Percentiles rank a stretch among this genome's conserved stretches.
These are phyloP conservation scores for Sorex maritimensis DNA, from an alignment of 2,797 vertebrate species.

Conservation along the genomic window DNA sequence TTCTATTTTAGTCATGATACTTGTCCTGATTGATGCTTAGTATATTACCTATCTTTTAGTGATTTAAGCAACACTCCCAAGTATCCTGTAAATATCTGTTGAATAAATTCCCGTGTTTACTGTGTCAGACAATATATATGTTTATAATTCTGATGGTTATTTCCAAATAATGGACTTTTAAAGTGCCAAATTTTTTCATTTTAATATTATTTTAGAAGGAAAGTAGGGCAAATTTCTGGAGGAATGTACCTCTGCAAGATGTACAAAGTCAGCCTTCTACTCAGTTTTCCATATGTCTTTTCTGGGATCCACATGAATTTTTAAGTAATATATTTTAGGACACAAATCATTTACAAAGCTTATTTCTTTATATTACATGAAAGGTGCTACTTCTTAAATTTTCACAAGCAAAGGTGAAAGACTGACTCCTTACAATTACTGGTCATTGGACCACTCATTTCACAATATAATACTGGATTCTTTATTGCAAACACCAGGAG, in stretches of 20 bases:
- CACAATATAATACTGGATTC: slow-evolving; percentile 63
- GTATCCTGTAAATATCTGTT: slow-evolving; percentile 69
- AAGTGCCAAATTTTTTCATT: slow-evolving; percentile 69
- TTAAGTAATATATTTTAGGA: neutral
- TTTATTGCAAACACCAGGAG: slow-evolving; percentile 51
- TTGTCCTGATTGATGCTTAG: slow-evolving; percentile 40
- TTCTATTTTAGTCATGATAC: slow-evolving; percentile 46
- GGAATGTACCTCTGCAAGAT: slow-evolving; percentile 47
- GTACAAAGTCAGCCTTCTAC: slow-evolving; percentile 60
- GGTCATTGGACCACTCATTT: slow-evolving; percentile 50
- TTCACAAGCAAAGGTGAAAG: slow-evolving; percentile 64
- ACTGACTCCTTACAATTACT: slow-evolving; percentile 48
- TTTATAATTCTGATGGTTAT: slow-evolving; percentile 40
- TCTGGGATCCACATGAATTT: slow-evolving; percentile 55
- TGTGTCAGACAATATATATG: slow-evolving; percentile 52
- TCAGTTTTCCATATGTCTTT: slow-evolving; percentile 58
- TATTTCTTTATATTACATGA: slow-evolving; percentile 52
- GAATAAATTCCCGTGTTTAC: slow-evolving; percentile 70
- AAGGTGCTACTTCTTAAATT: slow-evolving; percentile 72
- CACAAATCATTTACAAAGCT: slow-evolving; percentile 48
- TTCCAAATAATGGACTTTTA: slow-evolving; percentile 76
- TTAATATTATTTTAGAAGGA: slow-evolving; percentile 68
- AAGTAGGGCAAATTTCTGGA: slow-evolving; percentile 69
- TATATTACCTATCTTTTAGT: slow-evolving; percentile 51
- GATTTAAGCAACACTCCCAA: slow-evolving; percentile 62